Percentiles rank a stretch among this genome's conserved stretches.
phyloP scores from a whole-genome alignment of 2,797 vertebrate species.

The Neomorphus geoffroyi region DNA sequence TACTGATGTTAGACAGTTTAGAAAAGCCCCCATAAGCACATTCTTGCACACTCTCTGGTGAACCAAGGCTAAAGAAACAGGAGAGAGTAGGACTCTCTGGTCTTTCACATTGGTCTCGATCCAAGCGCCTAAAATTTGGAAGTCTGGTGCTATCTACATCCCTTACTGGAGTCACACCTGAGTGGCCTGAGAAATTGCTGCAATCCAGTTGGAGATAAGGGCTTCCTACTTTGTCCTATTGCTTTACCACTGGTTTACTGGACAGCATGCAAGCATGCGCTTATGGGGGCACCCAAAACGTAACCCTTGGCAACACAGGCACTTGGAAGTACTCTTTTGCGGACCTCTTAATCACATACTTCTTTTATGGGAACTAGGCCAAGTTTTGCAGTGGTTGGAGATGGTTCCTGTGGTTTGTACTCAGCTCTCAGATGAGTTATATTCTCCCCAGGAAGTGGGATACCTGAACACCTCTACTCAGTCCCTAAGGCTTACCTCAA shows the following conservation, averaged over 20 bases:
- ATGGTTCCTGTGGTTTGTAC: background rate
- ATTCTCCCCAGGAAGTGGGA: background rate
- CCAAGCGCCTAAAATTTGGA: background rate
- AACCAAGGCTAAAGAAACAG: background rate
- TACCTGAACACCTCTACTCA: background rate
- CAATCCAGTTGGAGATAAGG: background rate
- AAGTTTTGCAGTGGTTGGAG: background rate
- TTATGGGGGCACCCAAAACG: background rate
- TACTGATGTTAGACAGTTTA: background rate
- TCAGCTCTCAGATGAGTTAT: background rate
- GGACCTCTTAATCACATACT: background rate
- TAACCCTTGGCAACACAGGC: background rate
- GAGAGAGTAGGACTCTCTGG: background rate
- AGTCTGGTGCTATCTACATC: background rate
- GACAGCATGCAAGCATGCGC: background rate
- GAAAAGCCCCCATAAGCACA: background rate
- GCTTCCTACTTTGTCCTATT: background rate
- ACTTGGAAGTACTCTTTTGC: background rate
- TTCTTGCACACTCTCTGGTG: background rate
- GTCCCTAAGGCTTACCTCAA: background rate
- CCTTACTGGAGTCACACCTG: background rate
- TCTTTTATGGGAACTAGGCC: background rate
- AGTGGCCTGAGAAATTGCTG: background rate
- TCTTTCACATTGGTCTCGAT: background rate
- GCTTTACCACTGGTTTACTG: background rate